A percentile compares a stretch with the other conserved stretches of the same genome.
phyloP scores from a whole-genome alignment of 2,888 invertebrate species.

The Axea sp. region DNA sequence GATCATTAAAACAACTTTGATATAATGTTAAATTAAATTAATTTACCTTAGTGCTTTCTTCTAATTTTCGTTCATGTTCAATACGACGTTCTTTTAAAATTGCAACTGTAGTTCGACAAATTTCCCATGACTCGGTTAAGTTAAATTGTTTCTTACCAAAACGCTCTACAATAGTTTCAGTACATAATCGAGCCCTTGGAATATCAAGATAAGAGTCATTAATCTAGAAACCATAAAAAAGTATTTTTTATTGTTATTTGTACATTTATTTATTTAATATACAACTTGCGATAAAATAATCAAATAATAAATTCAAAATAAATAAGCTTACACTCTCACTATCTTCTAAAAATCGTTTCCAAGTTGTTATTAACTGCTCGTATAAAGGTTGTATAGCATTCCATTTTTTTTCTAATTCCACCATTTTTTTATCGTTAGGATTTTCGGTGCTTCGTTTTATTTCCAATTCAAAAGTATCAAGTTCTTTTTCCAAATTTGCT shows the following conservation, averaged over 20 bases:
- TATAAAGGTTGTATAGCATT: conserved; percentile 83
- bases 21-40: no score
- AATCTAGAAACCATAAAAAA: conserved; percentile 80
- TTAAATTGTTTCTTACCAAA: conserved; percentile 84
- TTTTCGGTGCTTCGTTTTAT: conserved; percentile 81
- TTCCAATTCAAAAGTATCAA: conserved; percentile 84
- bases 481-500: conserved; percentile 83
- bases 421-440: conserved; percentile 80
- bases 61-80: conserved; percentile 80
- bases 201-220: conserved; percentile 86
- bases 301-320: no score
- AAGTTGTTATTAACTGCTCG: conserved; percentile 84
- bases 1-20: no score
- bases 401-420: conserved; percentile 84
- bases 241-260: no score
- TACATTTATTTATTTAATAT: not conserved
- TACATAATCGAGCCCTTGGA: conserved; percentile 84
- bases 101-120: conserved; percentile 84
- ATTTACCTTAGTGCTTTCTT: conserved; percentile 76
- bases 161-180: conserved; percentile 85
- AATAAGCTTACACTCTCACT: conserved; percentile 82
- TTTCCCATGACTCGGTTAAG: conserved; percentile 86
- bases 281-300: not conserved
- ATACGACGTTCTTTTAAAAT: conserved; percentile 78
- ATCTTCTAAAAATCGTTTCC: conserved; percentile 84